Evolutionary conservation across 2,797 vertebrate species (phyloP).

Genomic region (Lepus oiostolus): DNA sequence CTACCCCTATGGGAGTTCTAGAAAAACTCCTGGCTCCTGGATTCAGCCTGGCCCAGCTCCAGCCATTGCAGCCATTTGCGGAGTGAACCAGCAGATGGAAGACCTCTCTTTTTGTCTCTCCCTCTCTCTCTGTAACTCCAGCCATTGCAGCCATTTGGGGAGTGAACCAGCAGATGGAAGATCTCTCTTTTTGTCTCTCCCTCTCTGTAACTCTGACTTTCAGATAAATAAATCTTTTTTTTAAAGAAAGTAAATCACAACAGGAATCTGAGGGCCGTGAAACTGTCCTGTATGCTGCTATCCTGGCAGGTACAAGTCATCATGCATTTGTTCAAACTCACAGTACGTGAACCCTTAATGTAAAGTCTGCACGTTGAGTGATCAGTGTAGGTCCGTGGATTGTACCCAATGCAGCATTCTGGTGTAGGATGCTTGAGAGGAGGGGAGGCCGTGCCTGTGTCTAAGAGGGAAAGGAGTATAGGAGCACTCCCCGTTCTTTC

Average conservation of each 20-base stretch:
- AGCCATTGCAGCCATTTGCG: no score
- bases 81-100: no score
- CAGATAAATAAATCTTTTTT: no score
- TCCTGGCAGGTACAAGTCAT: not conserved
- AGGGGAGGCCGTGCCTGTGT: not conserved
- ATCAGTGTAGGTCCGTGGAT: not conserved
- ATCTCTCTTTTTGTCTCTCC: no score
- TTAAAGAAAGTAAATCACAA: not conserved
- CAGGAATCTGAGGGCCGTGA: not conserved
- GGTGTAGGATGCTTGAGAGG: not conserved
- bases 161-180: no score
- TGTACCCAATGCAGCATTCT: not conserved
- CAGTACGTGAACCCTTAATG: not conserved
- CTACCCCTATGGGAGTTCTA: no score
- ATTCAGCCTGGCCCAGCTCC: no score
- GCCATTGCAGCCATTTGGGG: no score
- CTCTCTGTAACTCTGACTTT: no score
- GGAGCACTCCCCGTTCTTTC: slow-evolving; percentile 25
- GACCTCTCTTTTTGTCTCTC: no score
- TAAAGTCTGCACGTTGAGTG: not conserved
- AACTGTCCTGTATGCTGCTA: not conserved
- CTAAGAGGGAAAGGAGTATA: not conserved
- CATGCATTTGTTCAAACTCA: slow-evolving; percentile 2
- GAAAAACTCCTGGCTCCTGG: no score
- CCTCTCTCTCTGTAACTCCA: no score